Evolutionary conservation across 2,888 invertebrate genomes (phyloP), one percentile per base, ranked within the genome.

Genomic region (Arctia plantaginis): DNA sequence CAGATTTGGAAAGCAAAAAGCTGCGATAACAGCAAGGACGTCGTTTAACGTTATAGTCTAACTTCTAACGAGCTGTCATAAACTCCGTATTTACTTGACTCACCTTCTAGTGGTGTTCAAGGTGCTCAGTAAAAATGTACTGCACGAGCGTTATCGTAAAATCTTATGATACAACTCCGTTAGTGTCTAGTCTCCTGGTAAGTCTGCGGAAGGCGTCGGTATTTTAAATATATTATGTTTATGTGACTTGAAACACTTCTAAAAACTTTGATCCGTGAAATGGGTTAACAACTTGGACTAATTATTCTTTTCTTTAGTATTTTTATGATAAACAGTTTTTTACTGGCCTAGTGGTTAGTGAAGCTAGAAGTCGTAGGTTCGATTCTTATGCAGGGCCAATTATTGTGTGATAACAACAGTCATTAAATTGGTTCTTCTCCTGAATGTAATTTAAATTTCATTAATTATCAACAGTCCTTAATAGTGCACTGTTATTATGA

Each of bases 11-110:
- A 85, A 87, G 90, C 87, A 88, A 90, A 91, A 91, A 90, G 90
- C 89, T 82, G 82, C 90, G 92, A 93, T 93, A 93, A 91, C 83
- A 81, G 82, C 78, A 77, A 78, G 83, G 82, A 85, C 90, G 90
- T 92, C 94, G 91, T 93, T 94, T 91, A 91, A 89, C 86, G 89
- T 95, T 94, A 94, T 90, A 90, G 89, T 88, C 91, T 71, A 94
- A 95, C 90, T 95, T 94, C 90, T 94, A 94, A 95, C 93, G 94
- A 94, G 92, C 85, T 87, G 90, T 88, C 93, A 91, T 95, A 94
- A 95, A 95, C 89, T 92, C 89, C 87, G 89, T 93, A 93, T 94
- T 93, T 94, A 93, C 94, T 93, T 88, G 90, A 89, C 89, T 92
- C 89, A 90, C 90, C 89, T 90, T 80, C 84, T 81, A 72, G 72